Conservation (phyloP, 2,797 vertebrate genomes). For the Brachyalestes nurse region DNA sequence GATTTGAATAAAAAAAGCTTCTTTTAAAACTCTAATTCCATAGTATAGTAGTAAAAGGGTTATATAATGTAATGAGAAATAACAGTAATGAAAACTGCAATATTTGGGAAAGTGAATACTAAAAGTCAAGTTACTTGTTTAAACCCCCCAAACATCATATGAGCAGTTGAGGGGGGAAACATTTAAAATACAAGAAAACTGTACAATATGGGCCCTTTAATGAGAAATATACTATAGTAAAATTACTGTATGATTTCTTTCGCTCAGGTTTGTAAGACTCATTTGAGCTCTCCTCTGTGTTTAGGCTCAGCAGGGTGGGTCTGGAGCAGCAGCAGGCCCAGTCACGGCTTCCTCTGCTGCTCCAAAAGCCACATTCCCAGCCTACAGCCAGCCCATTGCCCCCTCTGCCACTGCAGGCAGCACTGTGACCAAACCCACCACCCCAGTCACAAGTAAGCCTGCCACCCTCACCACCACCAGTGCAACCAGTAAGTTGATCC, state of each 20-base stretch:
- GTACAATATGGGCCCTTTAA: neutral
- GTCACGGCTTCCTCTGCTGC: conserved; percentile 93
- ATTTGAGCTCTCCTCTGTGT: conserved; percentile 49
- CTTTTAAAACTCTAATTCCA: no score
- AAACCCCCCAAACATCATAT: no score
- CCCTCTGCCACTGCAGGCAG: conserved; percentile 93
- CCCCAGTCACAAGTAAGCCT: conserved; percentile 96
- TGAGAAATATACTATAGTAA: neutral
- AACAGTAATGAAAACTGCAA: no score
- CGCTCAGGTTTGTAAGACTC: neutral
- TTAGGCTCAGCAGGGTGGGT: conserved; percentile 90
- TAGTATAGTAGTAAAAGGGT: no score
- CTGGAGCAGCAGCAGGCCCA: conserved; percentile 82
- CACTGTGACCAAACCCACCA: conserved; percentile 91
- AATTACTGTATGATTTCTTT: neutral
- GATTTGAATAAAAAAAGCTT: no score
- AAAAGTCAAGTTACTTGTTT: no score
- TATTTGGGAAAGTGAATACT: no score
- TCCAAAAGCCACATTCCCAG: conserved; percentile 97
- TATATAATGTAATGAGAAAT: no score
- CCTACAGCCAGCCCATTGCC: conserved; percentile 92
- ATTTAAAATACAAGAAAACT: neutral
- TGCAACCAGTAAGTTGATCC: conserved; percentile 99
- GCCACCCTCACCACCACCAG: conserved; percentile 96
- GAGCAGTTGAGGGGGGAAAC: no score